phyloP scores from a whole-genome alignment of 1,140 invertebrate species.

The Aporrectodea caliginosa region DNA sequence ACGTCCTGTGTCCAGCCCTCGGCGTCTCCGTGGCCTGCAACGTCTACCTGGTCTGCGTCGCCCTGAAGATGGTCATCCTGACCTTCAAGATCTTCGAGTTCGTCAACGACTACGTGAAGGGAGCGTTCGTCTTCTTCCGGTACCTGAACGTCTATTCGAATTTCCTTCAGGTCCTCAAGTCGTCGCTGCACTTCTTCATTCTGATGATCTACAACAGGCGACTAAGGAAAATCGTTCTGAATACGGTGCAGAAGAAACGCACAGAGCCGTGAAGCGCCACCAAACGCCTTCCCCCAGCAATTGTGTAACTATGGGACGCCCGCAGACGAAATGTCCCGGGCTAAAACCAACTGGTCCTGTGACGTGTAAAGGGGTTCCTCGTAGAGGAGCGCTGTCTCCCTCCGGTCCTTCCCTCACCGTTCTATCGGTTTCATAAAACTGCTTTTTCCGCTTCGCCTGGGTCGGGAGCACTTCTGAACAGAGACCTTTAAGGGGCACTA shows the following conservation, averaged over 20 bases:
- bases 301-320: too few relatives aligned
- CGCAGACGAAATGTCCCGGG: too few relatives aligned
- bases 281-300: too few relatives aligned
- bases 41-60: conserved; percentile 22
- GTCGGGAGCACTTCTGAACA: too few relatives aligned
- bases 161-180: conserved; percentile 21
- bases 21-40: conserved; percentile 17
- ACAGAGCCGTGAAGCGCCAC: too few relatives aligned
- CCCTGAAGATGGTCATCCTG: conserved; percentile 24
- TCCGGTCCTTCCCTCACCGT: too few relatives aligned
- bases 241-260: not conserved
- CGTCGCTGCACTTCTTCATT: conserved; percentile 6
- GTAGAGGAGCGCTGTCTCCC: too few relatives aligned
- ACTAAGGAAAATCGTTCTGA: not conserved
- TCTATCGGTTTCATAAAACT: too few relatives aligned
- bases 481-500: too few relatives aligned
- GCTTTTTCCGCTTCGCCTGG: too few relatives aligned
- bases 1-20: not conserved
- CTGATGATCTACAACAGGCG: conserved; percentile 8
- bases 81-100: conserved; percentile 20
- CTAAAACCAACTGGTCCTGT: too few relatives aligned
- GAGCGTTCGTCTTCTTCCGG: conserved; percentile 18
- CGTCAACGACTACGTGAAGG: conserved; percentile 2
- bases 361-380: too few relatives aligned
- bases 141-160: conserved; percentile 22